phyloP scores from a whole-genome alignment of 2,797 vertebrate species.

The Melanotaenia nigrans region DNA sequence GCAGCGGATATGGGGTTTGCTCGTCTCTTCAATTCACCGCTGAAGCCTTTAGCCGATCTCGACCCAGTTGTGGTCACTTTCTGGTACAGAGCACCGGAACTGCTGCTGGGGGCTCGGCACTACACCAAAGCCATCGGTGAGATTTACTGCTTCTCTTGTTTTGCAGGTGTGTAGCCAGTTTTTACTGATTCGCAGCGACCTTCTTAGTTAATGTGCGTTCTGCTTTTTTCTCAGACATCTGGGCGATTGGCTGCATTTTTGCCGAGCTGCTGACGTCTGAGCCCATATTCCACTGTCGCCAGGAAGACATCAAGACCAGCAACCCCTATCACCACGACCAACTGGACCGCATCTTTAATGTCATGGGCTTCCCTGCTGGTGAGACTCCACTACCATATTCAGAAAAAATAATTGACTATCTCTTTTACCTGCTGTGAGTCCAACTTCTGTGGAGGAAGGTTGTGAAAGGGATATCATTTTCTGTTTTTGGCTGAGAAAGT shows the following conservation, averaged over 20 bases:
- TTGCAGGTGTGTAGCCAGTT: neutral
- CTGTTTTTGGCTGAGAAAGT: slow-evolving; percentile 3
- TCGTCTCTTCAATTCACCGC: slow-evolving; percentile 99
- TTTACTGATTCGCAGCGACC: neutral
- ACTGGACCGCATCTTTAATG: slow-evolving; percentile 99
- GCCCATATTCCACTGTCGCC: slow-evolving; percentile 99
- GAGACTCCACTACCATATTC: slow-evolving; percentile 33
- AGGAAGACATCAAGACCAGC: slow-evolving; percentile 99
- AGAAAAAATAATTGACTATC: neutral
- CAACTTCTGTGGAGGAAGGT: slow-evolving; percentile 15
- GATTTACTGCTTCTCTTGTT: slow-evolving; percentile 33
- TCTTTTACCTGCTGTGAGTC: slow-evolving; percentile 8
- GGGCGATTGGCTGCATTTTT: slow-evolving; percentile 99
- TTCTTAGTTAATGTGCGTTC: neutral
- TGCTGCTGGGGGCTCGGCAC: slow-evolving; percentile 98
- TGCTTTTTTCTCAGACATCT: slow-evolving; percentile 89
- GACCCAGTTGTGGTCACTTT: slow-evolving; percentile 99
- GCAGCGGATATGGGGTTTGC: slow-evolving; percentile 99
- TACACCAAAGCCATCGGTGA: slow-evolving; percentile 99
- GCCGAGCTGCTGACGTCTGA: slow-evolving; percentile 99
- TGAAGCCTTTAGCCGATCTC: slow-evolving; percentile 99
- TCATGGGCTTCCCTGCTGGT: slow-evolving; percentile 99
- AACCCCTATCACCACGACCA: slow-evolving; percentile 99
- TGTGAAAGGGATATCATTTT: slow-evolving; percentile 32
- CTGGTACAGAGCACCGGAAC: slow-evolving; percentile 99